Percentiles rank a stretch among this genome's conserved stretches.
Evolutionary conservation across 2,888 invertebrate genomes (phyloP).

Genomic region (Campopleginae sp.): DNA sequence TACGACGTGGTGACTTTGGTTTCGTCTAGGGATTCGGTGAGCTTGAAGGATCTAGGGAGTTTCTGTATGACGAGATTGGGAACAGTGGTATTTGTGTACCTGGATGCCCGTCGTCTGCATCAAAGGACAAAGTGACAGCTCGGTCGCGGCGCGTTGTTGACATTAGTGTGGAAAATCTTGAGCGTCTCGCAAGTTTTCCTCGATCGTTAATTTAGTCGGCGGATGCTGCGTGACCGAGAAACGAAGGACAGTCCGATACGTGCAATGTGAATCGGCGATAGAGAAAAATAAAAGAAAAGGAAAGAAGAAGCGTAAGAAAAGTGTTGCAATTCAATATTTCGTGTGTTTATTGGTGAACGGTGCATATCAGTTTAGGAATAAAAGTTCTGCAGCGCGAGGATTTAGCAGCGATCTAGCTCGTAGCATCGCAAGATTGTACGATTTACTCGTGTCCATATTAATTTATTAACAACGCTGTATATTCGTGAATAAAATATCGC

Average conservation of each 20-base stretch:
- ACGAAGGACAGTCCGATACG: conserved; percentile 20
- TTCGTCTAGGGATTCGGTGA: not conserved
- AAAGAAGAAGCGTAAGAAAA: conserved; percentile 7
- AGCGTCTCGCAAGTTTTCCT: conserved; percentile 50
- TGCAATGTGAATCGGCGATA: not conserved
- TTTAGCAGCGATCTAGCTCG: not conserved
- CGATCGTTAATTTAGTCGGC: conserved; percentile 16
- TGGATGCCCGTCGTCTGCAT: conserved; percentile 67
- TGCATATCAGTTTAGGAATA: not conserved
- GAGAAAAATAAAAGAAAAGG: conserved; percentile 3
- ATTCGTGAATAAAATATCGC: not conserved
- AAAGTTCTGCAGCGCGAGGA: not conserved
- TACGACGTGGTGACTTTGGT: not conserved
- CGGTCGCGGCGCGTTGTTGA: conserved; percentile 70
- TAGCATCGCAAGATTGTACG: not conserved
- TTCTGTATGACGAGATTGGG: conserved; percentile 13
- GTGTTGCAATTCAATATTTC: conserved; percentile 17
- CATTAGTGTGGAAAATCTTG: conserved; percentile 63
- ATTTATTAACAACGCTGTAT: not conserved
- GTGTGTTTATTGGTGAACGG: conserved; percentile 16
- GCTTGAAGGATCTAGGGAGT: conserved; percentile 10
- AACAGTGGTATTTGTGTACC: conserved; percentile 47
- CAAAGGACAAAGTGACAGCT: conserved; percentile 71
- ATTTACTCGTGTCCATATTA: not conserved
- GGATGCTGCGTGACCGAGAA: conserved; percentile 39